These are phyloP conservation scores for Dipodomys stephensi DNA, from an alignment of 2,113 vertebrate genomes.

Conservation along the genomic window DNA sequence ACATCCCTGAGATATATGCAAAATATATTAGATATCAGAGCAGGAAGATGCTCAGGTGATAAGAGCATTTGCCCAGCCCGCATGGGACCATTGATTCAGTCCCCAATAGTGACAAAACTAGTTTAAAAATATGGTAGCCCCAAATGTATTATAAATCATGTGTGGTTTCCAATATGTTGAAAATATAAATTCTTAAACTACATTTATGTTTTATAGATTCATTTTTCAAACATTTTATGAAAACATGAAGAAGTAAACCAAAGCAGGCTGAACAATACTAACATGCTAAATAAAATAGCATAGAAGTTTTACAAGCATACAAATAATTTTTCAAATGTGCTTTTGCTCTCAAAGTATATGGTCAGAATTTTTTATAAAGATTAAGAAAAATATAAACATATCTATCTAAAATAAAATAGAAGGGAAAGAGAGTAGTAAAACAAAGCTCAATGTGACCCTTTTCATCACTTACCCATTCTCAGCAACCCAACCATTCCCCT, in stretches of 20 bases:
- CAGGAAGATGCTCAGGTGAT: too few relatives aligned
- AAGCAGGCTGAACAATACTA: background rate
- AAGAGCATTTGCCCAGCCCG: too few relatives aligned
- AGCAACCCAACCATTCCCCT: background rate
- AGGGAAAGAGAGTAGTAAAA: background rate
- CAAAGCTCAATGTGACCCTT: too few relatives aligned
- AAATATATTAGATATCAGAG: background rate
- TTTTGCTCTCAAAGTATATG: background rate
- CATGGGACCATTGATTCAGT: too few relatives aligned
- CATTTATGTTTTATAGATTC: too few relatives aligned
- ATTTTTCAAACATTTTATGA: background rate
- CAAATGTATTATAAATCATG: background rate
- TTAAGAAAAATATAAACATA: background rate
- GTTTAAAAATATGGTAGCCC: too few relatives aligned
- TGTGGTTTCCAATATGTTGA: background rate
- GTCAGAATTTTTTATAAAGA: background rate
- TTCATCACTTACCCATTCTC: background rate
- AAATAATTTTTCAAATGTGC: background rate
- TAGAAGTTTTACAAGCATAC: background rate
- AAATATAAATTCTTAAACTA: background rate
- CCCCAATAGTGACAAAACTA: too few relatives aligned
- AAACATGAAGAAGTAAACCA: background rate
- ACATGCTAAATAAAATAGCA: too few relatives aligned
- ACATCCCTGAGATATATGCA: background rate
- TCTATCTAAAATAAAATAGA: background rate